Percentiles rank a stretch among this genome's conserved stretches.
Conservation (phyloP, 2,113 vertebrate species). For the Sphaerodactylus townsendi region DNA sequence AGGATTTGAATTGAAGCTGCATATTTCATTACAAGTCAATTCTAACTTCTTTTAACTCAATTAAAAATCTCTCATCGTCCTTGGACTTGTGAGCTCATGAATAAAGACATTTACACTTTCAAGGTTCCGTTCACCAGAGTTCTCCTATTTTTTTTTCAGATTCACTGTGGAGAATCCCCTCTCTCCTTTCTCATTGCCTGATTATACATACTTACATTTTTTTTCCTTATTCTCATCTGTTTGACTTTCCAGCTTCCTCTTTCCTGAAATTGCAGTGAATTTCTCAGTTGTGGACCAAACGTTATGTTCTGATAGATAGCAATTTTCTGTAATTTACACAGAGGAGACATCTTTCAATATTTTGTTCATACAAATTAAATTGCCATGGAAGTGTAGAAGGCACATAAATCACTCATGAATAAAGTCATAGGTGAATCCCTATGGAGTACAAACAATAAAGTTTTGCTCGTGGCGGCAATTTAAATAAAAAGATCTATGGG, state of each 20-base stretch:
- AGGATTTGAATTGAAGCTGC: too few relatives aligned
- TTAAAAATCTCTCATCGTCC: rapidly evolving
- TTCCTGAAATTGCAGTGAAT: slow-evolving; percentile 27
- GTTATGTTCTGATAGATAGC: slow-evolving; percentile 21
- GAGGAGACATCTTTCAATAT: slow-evolving; percentile 11
- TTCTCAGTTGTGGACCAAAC: slow-evolving; percentile 30
- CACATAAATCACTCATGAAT: slow-evolving; percentile 42
- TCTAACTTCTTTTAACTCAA: neutral
- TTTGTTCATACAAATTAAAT: slow-evolving; percentile 44
- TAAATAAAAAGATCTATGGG: neutral
- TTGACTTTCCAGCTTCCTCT: slow-evolving; percentile 23
- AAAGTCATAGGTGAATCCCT: slow-evolving; percentile 26
- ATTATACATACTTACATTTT: neutral
- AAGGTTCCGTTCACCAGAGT: neutral
- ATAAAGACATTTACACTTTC: neutral
- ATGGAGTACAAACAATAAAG: rapidly evolving
- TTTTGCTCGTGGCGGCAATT: slow-evolving; percentile 28
- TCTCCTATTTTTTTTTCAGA: neutral
- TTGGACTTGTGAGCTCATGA: neutral
- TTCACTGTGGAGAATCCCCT: neutral
- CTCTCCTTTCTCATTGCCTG: neutral
- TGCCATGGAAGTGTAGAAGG: neutral
- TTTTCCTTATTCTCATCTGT: slow-evolving; percentile 19
- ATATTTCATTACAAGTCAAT: neutral
- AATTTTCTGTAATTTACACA: slow-evolving; percentile 45